Percentiles rank a stretch among this genome's conserved stretches.
phyloP scores from a whole-genome alignment of 2,797 vertebrate genomes.

The Pristis pectinata region DNA sequence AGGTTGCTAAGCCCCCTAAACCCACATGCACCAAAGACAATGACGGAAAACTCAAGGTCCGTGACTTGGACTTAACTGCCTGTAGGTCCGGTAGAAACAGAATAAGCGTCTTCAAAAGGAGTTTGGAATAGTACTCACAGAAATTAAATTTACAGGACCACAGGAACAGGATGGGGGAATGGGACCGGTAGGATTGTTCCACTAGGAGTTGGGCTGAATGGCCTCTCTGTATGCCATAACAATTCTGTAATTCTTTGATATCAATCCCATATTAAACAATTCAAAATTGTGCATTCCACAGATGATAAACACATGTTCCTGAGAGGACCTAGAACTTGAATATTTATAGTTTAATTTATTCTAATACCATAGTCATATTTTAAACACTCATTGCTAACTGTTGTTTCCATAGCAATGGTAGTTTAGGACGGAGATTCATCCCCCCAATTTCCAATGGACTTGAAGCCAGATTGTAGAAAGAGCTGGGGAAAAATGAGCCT shows the following conservation, averaged over 20 bases:
- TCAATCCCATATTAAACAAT: background rate
- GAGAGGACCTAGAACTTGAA: background rate
- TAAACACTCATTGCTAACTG: background rate
- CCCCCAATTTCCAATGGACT: background rate
- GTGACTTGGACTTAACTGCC: no score
- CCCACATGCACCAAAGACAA: background rate
- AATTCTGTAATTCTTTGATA: background rate
- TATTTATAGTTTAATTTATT: background rate
- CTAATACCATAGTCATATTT: background rate
- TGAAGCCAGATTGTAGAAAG: background rate
- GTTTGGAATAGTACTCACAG: no score
- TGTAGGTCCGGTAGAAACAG: no score
- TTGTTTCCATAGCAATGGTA: background rate
- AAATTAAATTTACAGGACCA: no score
- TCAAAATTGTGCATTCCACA: background rate
- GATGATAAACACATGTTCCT: background rate
- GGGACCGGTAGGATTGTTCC: no score
- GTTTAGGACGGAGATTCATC: background rate
- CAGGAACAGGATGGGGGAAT: no score
- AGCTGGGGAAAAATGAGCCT: background rate
- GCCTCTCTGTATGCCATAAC: no score
- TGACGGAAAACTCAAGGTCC: background rate
- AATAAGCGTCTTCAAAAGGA: no score
- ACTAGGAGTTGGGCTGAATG: no score
- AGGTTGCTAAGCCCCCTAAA: background rate